Evolutionary conservation across 2,797 vertebrate genomes (phyloP).

Genomic region (Podarcis siculus): DNA sequence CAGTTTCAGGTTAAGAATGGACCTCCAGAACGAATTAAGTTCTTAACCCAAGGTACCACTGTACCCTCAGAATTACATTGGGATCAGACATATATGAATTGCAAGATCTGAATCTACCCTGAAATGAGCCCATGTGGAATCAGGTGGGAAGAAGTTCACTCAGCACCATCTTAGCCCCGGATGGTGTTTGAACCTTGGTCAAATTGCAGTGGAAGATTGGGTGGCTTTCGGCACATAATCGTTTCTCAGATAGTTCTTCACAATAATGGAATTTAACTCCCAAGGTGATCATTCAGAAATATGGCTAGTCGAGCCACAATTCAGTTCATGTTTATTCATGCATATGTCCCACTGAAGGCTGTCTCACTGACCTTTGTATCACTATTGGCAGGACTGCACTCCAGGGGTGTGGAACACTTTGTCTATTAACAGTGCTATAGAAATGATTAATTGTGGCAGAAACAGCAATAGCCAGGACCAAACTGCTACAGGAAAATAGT

Average conservation of each 20-base stretch:
- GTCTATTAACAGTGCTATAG: conserved; percentile 5
- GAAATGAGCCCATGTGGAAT: not conserved
- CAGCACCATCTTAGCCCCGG: not conserved
- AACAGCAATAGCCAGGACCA: not conserved
- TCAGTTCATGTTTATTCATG: conserved; percentile 10
- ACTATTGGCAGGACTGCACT: not conserved
- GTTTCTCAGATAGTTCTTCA: not conserved
- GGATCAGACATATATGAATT: not conserved
- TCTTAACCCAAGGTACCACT: too few species aligned
- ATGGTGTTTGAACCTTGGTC: not conserved
- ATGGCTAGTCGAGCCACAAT: not conserved
- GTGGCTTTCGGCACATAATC: not conserved
- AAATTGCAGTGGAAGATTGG: conserved; percentile 6
- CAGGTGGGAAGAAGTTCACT: not conserved
- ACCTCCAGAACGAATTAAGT: too few species aligned
- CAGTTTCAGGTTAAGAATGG: too few species aligned
- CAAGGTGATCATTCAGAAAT: conserved; percentile 9
- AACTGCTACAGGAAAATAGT: not conserved
- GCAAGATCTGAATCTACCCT: not conserved
- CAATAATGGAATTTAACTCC: conserved; percentile 3
- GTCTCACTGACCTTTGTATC: conserved; percentile 9
- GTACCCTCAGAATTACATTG: not conserved
- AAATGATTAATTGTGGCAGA: conserved; percentile 23
- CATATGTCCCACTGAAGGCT: not conserved
- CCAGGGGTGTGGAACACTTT: conserved; percentile 2